Evolutionary conservation across 2,888 invertebrate species (phyloP), one percentile per base, ranked within the genome.

Genomic region (Imbricaverruca yamaguchii): DNA sequence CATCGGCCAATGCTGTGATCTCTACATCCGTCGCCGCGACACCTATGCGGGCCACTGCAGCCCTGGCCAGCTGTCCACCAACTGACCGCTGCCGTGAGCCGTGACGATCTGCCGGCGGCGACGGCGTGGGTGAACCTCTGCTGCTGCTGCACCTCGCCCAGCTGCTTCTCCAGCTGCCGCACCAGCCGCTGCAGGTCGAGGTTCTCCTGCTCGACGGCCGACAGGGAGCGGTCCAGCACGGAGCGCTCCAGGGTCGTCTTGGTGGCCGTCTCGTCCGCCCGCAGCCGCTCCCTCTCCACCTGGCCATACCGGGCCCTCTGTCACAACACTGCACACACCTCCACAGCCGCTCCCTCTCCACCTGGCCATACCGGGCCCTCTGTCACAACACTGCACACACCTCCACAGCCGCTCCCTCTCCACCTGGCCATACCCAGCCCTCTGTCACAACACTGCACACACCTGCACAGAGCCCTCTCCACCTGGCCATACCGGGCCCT

Each of bases 121-220:
- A 84, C 13, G 83, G 84, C 23, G 85, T 90, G 89, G 0, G 91
- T 89, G 81, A 96, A 88, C 86, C 96, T 95, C 0, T 94, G 90
- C 86, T 96, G 95, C 0, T 94, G 90, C 85, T 97, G 96, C 87
- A 88, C 87, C 84, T 89, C 89, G 13, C 88, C 87, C n/a, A 88
- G 83, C 82, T 92, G 91, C 39, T 91, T 91, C 87, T 95, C 95
- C 81, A 95, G 87, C 61, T 93, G 90, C 0, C 94, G 90, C 81
- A 97, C 92, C 87, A 93, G 94, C 86, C 93, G 89, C 84, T 94
- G 91, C 81, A 97, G 88, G 85, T 96, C 96, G 25, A 93, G 90
- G 85, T 96, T 96, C 88, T 97, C 97, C 82, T 95, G 92, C 86
- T 96, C 96, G 15, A 93, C 88, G n/a, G 90, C 84, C 88, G 80